These are phyloP conservation scores for Leucoraja erinaceus DNA, from an alignment of 2,113 vertebrate species.

Conservation along the genomic window DNA sequence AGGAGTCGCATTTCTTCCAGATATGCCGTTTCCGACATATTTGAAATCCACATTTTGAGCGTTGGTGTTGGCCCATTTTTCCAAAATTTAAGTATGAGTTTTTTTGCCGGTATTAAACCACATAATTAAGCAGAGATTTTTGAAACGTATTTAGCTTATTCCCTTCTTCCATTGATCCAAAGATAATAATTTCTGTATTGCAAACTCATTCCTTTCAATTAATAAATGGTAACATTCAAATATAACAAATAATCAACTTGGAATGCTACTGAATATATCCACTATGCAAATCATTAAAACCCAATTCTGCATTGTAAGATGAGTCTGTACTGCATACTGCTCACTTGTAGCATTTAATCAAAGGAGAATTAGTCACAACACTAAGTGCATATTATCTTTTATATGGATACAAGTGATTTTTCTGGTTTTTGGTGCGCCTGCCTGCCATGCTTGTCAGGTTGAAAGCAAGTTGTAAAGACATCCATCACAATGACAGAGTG, in stretches of 20 bases:
- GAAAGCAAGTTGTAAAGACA: constrained; percentile 24
- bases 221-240: not conserved
- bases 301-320: not conserved
- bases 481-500: constrained; percentile 35
- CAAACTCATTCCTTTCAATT: not conserved
- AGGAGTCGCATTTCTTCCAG: no score
- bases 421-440: not conserved
- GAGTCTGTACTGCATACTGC: not conserved
- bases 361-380: not conserved
- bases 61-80: no score
- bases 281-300: not conserved
- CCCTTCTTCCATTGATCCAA: no score
- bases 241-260: not conserved
- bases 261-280: not conserved
- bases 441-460: constrained; percentile 6
- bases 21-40: no score
- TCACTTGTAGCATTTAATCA: constrained; percentile 24
- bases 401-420: constrained; percentile 27
- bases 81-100: no score
- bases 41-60: no score
- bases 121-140: no score
- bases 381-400: constrained; percentile 28
- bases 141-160: no score
- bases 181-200: no score
- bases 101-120: no score